Base-by-base conservation (phyloP, 2,797 vertebrate genomes). In the Carcharodon carcharias region DNA sequence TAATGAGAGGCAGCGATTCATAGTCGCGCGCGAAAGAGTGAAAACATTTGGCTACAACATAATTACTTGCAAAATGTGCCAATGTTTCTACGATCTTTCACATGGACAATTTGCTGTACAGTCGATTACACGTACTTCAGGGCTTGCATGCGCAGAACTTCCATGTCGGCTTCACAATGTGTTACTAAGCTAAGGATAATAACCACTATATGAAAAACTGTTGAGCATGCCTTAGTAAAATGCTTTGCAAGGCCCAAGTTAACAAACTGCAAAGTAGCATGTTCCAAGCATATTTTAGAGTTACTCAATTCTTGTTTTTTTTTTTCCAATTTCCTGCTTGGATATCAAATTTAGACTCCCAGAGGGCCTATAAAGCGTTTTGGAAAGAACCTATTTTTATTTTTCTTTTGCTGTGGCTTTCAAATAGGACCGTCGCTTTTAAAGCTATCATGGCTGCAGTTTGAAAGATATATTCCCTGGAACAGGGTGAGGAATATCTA, bases 111-210 rank as follows among this genome's bases (percentile, higher is more conserved):
- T 77, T n/a, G 73, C 31, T 77, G 77, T 77, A 35, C 73, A 35
- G 1, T 11, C 1, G 11, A 16, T n/a, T 77, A 31, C 31, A 8
- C 5, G 8, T n/a, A 2, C 2, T 11, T 11, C 73, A 0, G 0
- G 31, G 73, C 31, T 77, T 12, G 12, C 11, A n/a, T 77, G n/a
- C 31, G 77, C 11, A n/a, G 35, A 77, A 77, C 11, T 16, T 77
- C 73, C 35, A 77, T 11, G 1, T 4, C 69, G 31, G 31, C 69
- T 2, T 77, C n/a, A n/a, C 12, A 35, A n/a, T n/a, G 9, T 73
- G 35, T n/a, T n/a, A 77, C 1, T 0, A 35, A n/a, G 8, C 9
- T 73, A 73, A 73, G 35, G 8, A 2, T 3, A 14, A 77, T n/a
- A 77, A 77, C 35, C 71, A 73, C 28, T 7, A 69, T 69, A 69